Conservation (phyloP, 1,140 invertebrate genomes). For the Drosophila simulans region DNA sequence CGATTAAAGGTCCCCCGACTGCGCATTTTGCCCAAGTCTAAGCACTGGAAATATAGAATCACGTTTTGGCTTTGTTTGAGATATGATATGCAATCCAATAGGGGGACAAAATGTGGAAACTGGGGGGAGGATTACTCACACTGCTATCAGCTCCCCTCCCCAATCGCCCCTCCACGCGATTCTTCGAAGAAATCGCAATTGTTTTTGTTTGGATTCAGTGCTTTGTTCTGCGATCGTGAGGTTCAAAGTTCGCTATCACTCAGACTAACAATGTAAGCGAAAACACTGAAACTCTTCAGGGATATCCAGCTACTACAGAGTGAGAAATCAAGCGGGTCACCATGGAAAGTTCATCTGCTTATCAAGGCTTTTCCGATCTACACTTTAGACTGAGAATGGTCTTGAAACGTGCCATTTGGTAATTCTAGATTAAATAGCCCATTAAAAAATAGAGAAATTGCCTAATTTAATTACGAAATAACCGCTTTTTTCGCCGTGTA, state of each 20-base stretch:
- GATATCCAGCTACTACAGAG: background rate
- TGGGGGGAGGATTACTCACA: conserved; percentile 31
- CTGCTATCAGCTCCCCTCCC: conserved; percentile 10
- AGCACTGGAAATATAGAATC: background rate
- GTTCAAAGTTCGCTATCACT: conserved; percentile 40
- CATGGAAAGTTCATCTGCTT: no score
- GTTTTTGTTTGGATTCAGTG: conserved; percentile 26
- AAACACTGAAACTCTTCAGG: background rate
- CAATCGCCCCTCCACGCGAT: background rate
- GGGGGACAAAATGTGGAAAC: no score
- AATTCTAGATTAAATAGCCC: background rate
- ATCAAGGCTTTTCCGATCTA: no score
- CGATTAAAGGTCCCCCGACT: conserved; percentile 23
- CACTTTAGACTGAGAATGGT: no score
- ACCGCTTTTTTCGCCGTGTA: conserved; percentile 9
- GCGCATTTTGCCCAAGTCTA: conserved; percentile 13
- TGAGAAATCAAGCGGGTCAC: background rate
- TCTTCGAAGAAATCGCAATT: conserved; percentile 9
- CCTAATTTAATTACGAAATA: conserved; percentile 1
- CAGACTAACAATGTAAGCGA: conserved; percentile 8
- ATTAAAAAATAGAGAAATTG: background rate
- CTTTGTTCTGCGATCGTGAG: conserved; percentile 39
- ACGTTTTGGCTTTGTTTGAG: conserved; percentile 27
- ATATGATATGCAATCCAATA: background rate
- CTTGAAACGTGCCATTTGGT: background rate